Evolutionary conservation across 2,888 invertebrate genomes (phyloP), one percentile per base, ranked within the genome.

Genomic region (Pseudolycoriella hygida): DNA sequence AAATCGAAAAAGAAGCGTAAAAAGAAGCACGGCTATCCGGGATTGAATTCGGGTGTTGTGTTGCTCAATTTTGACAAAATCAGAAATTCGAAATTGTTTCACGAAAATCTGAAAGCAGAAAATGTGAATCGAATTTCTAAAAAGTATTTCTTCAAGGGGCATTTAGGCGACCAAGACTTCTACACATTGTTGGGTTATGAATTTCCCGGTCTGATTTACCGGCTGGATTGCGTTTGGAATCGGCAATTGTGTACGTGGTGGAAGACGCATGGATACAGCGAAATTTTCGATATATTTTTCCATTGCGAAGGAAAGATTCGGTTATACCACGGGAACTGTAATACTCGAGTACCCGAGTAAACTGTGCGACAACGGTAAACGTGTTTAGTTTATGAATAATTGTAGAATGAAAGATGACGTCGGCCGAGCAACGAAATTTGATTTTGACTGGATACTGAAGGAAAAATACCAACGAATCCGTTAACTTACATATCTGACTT

Each of bases 111-210:
- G 15, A 67, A 65, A 20, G 67, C 69, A 44, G 59, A 67, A 14
- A 69, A 66, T 52, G 71, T 79, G 1, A 61, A 67, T 42, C 61
- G 64, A 46, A 64, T 78, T 54, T 69, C 73, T 2, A 56, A 68
- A 19, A 78, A 77, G 57, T 79, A 77, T 60, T 66, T 67, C 41
- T 79, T 79, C 56, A 72, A 72, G 59, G 80, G 81, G 2, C 82
- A 85, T 60, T 67, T 87, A 20, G 86, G 86, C 1, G 86, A 87
- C 62, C 86, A 87, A 61, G 85, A 85, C 64, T 82, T 81, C 61
- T 84, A 79, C 57, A 80, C 82, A 1, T 61, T 85, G 30, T 55
- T 84, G 14, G 77, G 76, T 10, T 71, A 73, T 52, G 82, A 85
- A 54, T 68, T 77, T 53, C 78, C 79, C 6, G 70, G 78, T 50